phyloP scores from a whole-genome alignment of 2,113 vertebrate species.

The Hepsetus odoe region DNA sequence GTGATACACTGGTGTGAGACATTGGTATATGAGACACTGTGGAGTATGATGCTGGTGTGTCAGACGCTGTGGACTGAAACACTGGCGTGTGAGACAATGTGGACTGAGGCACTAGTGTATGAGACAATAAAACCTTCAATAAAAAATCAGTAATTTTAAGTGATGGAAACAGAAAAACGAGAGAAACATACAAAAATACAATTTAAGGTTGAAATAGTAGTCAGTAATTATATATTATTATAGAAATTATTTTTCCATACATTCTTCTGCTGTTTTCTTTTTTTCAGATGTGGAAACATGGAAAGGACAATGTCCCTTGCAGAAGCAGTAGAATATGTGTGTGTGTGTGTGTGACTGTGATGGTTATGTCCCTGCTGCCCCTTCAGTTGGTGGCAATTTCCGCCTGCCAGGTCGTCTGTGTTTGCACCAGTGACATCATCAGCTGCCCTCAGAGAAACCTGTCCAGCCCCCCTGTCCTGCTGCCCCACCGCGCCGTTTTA shows the following conservation, averaged over 20 bases:
- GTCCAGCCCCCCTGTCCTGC: slow-evolving; percentile 69
- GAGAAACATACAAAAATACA: no score
- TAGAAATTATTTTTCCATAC: not conserved
- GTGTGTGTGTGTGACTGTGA: not conserved
- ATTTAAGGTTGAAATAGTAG: not conserved
- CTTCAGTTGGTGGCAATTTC: slow-evolving; percentile 56
- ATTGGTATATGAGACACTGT: no score
- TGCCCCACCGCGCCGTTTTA: slow-evolving; percentile 82
- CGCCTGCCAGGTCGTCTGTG: slow-evolving; percentile 81
- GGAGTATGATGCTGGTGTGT: no score
- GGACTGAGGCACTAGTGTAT: no score
- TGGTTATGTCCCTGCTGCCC: slow-evolving; percentile 57
- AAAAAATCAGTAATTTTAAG: no score
- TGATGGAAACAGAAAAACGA: no score
- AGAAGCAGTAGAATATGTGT: not conserved
- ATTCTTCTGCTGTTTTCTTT: not conserved
- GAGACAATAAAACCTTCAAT: no score
- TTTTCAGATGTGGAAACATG: not conserved
- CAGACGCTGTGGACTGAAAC: no score
- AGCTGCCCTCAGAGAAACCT: slow-evolving; percentile 90
- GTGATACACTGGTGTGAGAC: no score
- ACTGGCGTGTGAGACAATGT: no score
- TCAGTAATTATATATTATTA: not conserved
- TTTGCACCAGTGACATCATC: slow-evolving; percentile 93
- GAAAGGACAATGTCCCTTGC: no score